Percentiles rank a stretch among this genome's conserved stretches.
Conservation (phyloP, 2,888 invertebrate genomes). For the Ptychoptera contaminata region DNA sequence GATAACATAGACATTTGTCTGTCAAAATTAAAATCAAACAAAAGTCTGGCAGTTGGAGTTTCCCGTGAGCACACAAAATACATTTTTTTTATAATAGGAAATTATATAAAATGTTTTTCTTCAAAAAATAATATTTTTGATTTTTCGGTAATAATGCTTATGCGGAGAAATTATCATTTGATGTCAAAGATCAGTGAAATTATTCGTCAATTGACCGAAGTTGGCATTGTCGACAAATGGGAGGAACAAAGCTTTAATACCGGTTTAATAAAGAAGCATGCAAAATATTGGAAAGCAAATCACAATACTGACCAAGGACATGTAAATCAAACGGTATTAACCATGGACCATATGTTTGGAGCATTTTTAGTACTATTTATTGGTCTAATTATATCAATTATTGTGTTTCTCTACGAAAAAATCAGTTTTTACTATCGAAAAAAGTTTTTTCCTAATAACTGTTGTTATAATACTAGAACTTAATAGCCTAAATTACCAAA, state of each 20-base stretch:
- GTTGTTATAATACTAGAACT: neutral
- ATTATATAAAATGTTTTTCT: slow-evolving; percentile 24
- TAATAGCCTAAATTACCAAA: too few species aligned
- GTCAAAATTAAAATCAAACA: slow-evolving; percentile 16
- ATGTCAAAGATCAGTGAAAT: slow-evolving; percentile 24
- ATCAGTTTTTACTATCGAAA: neutral
- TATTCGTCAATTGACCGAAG: slow-evolving; percentile 24
- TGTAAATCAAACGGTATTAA: slow-evolving; percentile 13
- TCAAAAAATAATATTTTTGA: slow-evolving; percentile 24
- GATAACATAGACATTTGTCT: slow-evolving; percentile 25
- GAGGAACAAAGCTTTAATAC: slow-evolving; percentile 7
- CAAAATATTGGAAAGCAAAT: too few species aligned
- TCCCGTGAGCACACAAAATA: slow-evolving; percentile 24
- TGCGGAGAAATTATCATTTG: slow-evolving; percentile 25
- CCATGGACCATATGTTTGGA: slow-evolving; percentile 18
- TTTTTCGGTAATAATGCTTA: slow-evolving; percentile 23
- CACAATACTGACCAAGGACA: slow-evolving; percentile 5
- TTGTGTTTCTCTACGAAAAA: slow-evolving; percentile 16
- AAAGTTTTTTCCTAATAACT: neutral
- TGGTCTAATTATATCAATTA: slow-evolving; percentile 12
- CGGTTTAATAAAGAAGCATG: too few species aligned
- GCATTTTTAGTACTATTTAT: slow-evolving; percentile 17
- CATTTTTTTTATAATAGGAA: slow-evolving; percentile 22
- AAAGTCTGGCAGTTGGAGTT: slow-evolving; percentile 21
- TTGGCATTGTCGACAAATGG: slow-evolving; percentile 29